A percentile compares a stretch with the other conserved stretches of the same genome.
Conservation (phyloP, 2,113 vertebrate species). For the Clarias macrocephalus region DNA sequence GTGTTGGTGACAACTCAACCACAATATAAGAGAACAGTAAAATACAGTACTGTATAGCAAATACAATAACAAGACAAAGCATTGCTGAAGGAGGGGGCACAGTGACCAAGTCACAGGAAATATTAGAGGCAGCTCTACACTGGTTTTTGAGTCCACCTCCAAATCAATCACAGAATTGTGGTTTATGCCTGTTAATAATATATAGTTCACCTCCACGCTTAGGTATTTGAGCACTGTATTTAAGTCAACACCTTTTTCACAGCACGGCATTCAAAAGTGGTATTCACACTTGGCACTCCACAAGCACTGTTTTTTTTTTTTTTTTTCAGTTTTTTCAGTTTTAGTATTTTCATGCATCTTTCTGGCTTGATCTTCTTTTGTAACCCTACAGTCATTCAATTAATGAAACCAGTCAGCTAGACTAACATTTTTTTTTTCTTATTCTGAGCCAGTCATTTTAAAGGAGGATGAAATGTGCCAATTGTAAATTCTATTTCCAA, state of each 20-base stretch:
- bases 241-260: background rate
- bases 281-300: background rate
- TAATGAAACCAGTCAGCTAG: background rate
- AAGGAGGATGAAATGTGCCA: background rate
- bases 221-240: background rate
- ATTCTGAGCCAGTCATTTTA: background rate
- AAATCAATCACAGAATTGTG: background rate
- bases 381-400: background rate
- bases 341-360: background rate
- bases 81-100: background rate
- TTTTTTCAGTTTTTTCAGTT: too few species aligned
- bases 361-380: background rate
- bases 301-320: background rate
- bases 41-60: background rate
- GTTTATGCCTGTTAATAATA: background rate
- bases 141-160: background rate
- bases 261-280: background rate
- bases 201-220: background rate
- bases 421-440: background rate
- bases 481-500: background rate
- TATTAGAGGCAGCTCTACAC: background rate
- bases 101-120: background rate
- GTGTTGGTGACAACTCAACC: too few species aligned
- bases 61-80: background rate
- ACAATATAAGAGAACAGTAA: too few species aligned